Percentiles rank a stretch among this genome's conserved stretches.
Evolutionary conservation across 92 coral and sea anemone species (phyloP).

Genomic region (Parazoanthus atlanticus): DNA sequence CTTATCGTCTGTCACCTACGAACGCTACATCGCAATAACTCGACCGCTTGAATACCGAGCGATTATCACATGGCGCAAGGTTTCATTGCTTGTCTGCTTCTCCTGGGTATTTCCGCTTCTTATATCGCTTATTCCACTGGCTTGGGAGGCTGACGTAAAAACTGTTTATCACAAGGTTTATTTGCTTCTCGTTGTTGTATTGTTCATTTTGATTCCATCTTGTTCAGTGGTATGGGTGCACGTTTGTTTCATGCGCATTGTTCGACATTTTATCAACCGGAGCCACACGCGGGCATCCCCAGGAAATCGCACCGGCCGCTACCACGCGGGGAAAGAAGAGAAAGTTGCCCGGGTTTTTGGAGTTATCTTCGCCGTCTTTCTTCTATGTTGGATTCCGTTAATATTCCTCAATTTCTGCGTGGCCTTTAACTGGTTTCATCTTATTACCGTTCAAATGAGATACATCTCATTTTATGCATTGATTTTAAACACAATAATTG

Average conservation of each 20-base stretch:
- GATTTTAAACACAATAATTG: constrained; percentile 76
- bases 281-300: constrained; percentile 56
- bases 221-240: constrained; percentile 72
- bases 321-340: constrained; percentile 77
- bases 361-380: constrained; percentile 70
- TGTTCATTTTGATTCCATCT: constrained; percentile 66
- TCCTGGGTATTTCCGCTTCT: constrained; percentile 74
- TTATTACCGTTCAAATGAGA: constrained; percentile 52
- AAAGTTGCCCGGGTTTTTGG: constrained; percentile 78
- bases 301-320: constrained; percentile 66
- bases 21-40: constrained; percentile 76
- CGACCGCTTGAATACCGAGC: constrained; percentile 74
- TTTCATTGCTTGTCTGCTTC: constrained; percentile 36
- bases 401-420: constrained; percentile 78
- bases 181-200: constrained; percentile 48
- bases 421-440: constrained; percentile 59
- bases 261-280: constrained; percentile 58
- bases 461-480: constrained; percentile 73
- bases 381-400: constrained; percentile 79
- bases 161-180: constrained; percentile 64
- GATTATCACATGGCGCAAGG: constrained; percentile 59
- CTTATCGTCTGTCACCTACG: constrained; percentile 77
- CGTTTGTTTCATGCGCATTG: constrained; percentile 62
- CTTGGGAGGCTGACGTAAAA: constrained; percentile 67
- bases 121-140: constrained; percentile 68